Evolutionary conservation across 2,888 invertebrate species (phyloP), one percentile per base, ranked within the genome.

Genomic region (Geotrupes spiniger): DNA sequence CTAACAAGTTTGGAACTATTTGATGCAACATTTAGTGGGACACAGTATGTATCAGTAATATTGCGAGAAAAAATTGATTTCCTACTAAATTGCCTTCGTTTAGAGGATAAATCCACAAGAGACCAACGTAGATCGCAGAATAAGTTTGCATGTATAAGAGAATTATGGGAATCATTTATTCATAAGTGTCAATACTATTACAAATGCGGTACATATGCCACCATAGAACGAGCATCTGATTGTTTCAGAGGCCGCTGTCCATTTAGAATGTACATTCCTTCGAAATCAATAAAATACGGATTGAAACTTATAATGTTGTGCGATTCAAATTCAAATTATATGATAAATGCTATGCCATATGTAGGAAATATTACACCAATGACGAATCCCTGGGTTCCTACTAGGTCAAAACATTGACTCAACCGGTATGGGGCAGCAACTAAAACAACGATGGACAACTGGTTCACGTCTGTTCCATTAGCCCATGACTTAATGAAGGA

Each of bases 241-340:
- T 49, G 38, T 29, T 64, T 63, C 49, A 16, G 59, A 36, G 61
- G 59, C 10, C 27, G 57, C 15, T 58, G 58, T 41, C 38, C 51
- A 14, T 64, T 63, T 46, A 51, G 59, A 47, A 60, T 66, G 61
- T 68, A 63, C 46, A 64, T 66, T 29, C 64, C 64, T 6, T 63
- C 59, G 36, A 66, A 65, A 17, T 61, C 64, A 3, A 49, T 52
- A n/a, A 63, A 64, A 49, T 65, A 66, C 54, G 64, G 64, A 1
- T 51, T 68, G 5, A 68, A 68, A 53, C 52, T 68, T 37, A 49
- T 47, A 41, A 63, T 67, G 63, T 41, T 66, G 41, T 63, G 62
- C 45, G 64, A 65, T 52, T 49, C 46, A 42, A 49, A 52, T 1
- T 58, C 63, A 4, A 52, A 58, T 27, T 66, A 66, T 46, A 60